Percentiles rank a stretch among this genome's conserved stretches.
These are phyloP conservation scores for Drosophila ustulata DNA, from an alignment of 2,888 invertebrate species.

Conservation along the genomic window DNA sequence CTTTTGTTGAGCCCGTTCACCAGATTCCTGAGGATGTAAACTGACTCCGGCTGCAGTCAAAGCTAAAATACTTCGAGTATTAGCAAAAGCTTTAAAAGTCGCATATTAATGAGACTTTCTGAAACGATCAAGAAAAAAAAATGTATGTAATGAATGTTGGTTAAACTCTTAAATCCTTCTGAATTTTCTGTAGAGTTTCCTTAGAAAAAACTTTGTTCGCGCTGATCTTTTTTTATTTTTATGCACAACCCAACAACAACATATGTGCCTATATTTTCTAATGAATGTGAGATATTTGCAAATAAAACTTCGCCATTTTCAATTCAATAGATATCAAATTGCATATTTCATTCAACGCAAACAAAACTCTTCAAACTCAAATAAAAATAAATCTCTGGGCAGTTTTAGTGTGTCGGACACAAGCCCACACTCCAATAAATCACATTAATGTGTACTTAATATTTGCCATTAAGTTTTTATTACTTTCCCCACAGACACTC, in stretches of 20 bases:
- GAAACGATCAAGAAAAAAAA: background rate
- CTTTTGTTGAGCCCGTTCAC: conserved; percentile 18
- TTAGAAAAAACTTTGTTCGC: too few relatives aligned
- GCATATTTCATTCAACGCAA: conserved; percentile 3
- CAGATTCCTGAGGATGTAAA: conserved; percentile 21
- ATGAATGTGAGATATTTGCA: background rate
- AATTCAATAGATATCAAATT: conserved; percentile 4
- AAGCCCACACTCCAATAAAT: conserved; percentile 59
- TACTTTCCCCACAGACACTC: conserved; percentile 37
- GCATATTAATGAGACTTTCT: conserved; percentile 23
- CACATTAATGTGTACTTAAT: conserved; percentile 76
- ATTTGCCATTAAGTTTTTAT: conserved; percentile 76
- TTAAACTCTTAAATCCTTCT: background rate
- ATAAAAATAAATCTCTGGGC: conserved; percentile 53
- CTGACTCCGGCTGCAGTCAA: conserved; percentile 40
- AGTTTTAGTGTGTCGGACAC: conserved; percentile 22
- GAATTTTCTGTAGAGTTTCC: background rate
- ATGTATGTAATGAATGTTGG: background rate
- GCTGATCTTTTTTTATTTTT: too few relatives aligned
- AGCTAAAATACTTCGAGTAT: conserved; percentile 28
- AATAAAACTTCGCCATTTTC: background rate
- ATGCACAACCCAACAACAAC: too few relatives aligned
- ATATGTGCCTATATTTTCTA: background rate
- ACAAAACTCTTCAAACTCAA: conserved; percentile 41
- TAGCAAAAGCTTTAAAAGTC: conserved; percentile 20